phyloP scores from a whole-genome alignment of 2,888 invertebrate species.

The Norana najaformis region DNA sequence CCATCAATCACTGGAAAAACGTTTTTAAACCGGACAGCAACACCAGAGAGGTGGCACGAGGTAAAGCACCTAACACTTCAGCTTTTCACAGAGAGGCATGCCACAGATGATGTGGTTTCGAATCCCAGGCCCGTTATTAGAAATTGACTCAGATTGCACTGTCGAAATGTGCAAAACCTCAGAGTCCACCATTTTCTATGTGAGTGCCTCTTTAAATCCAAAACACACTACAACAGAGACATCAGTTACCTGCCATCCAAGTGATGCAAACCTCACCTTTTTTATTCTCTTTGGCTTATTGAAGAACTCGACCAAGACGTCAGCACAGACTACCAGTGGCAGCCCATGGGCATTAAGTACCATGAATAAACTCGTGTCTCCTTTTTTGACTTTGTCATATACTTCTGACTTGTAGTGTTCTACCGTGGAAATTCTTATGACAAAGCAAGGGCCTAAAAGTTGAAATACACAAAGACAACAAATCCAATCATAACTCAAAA shows the following conservation, averaged over 20 bases:
- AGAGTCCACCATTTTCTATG: no score
- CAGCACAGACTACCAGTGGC: constrained; percentile 69
- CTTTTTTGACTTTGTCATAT: constrained; percentile 67
- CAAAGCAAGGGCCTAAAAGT: constrained; percentile 7
- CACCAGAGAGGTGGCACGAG: no score
- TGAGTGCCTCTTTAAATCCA: no score
- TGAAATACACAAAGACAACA: background rate
- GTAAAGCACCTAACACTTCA: no score
- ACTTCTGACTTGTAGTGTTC: constrained; percentile 59
- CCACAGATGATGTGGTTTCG: no score
- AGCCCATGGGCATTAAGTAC: constrained; percentile 42
- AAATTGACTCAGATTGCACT: no score
- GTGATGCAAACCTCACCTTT: background rate
- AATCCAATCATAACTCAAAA: background rate
- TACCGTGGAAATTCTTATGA: constrained; percentile 35
- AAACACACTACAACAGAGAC: background rate
- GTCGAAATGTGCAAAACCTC: no score
- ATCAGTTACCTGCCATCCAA: background rate
- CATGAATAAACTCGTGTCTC: constrained; percentile 60
- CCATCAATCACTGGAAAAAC: no score
- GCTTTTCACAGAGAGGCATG: no score
- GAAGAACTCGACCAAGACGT: constrained; percentile 89
- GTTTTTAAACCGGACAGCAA: no score
- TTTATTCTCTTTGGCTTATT: constrained; percentile 78
- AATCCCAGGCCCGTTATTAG: no score